Base-by-base conservation (phyloP, 2,797 vertebrate species). In the Morelia viridis region DNA sequence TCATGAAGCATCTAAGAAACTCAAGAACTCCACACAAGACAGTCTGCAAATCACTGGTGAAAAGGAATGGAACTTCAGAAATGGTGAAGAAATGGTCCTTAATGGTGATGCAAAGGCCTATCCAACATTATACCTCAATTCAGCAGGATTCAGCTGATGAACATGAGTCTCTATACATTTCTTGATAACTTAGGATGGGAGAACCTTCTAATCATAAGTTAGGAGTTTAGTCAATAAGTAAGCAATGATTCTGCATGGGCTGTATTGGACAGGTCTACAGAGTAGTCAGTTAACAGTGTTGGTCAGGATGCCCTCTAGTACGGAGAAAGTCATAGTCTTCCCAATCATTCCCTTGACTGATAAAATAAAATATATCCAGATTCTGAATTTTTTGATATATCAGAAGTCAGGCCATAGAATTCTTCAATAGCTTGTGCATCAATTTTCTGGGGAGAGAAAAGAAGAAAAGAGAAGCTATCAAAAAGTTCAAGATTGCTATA, bases 291-390 rank as follows among this genome's bases (percentile, higher is more conserved):
- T 12, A 28, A 94, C 60, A 94, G 95, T 94, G 90, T 93, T 41
- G 92, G 85, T 92, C 89, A 17, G 89, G 89, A 86, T 89, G 94
- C 92, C 88, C 26, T 41, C 0, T 0, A 7, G 31, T 80, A 85
- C 89, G 58, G 88, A 93, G 50, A 91, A 96, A 94, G 89, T 94
- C 94, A 71, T 26, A 26, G 91, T 93, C 91, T 95, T 89, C 93
- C 85, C 91, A 95, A 92, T 99, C 98, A 99, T 98, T 99, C 99
- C 98, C 99, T 98, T 94, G 99, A 99, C 97, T 99, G 99, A 96
- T 99, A 99, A 97, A 99, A 99, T 97, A 99, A 98, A 97, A 99
- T 99, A 98, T 99, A 99, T 92, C 99, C 99, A n/a, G 99, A 99
- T 96, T 99, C 99, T 0, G 99, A 99, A 97, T 99, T 99, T 98